A percentile compares a stretch with the other conserved stretches of the same genome.
phyloP scores from a whole-genome alignment of 2,113 vertebrate species.

The Saguinus midas region DNA sequence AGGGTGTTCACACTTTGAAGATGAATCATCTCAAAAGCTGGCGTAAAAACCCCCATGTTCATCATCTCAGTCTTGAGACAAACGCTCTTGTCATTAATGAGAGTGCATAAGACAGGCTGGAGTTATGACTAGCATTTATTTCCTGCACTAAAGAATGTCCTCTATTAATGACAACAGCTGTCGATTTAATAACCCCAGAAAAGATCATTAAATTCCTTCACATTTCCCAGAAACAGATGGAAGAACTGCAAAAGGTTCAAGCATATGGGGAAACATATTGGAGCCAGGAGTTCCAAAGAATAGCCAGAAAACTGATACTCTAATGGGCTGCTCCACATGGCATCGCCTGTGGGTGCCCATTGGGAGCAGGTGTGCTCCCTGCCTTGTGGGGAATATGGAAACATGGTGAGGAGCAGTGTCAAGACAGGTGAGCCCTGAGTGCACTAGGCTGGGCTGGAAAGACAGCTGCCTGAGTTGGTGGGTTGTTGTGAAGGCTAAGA shows the following conservation, averaged over 20 bases:
- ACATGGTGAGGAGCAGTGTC: neutral
- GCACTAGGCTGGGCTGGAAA: neutral
- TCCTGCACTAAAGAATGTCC: conserved; percentile 81
- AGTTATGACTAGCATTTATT: conserved; percentile 79
- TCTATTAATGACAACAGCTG: conserved; percentile 90
- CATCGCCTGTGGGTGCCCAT: fast-evolving
- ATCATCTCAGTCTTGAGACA: conserved; percentile 70
- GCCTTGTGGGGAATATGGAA: neutral
- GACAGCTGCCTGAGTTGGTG: neutral
- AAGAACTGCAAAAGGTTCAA: conserved; percentile 80
- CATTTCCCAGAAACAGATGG: conserved; percentile 87
- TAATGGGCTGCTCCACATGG: fast-evolving
- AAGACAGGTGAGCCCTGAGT: neutral
- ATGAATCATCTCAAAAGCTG: conserved; percentile 60
- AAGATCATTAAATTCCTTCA: conserved; percentile 85
- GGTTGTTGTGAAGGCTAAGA: neutral
- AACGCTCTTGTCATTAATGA: conserved; percentile 71
- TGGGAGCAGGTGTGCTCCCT: neutral
- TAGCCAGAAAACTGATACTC: neutral
- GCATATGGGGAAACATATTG: conserved; percentile 85
- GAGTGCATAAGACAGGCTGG: conserved; percentile 63
- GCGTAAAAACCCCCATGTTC: conserved; percentile 40
- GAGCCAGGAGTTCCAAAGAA: conserved; percentile 65
- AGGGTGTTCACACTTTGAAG: conserved; percentile 51
- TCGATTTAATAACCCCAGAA: conserved; percentile 87